These are phyloP conservation scores for Phycodurus eques DNA, from an alignment of 2,113 vertebrate species.

Conservation along the genomic window DNA sequence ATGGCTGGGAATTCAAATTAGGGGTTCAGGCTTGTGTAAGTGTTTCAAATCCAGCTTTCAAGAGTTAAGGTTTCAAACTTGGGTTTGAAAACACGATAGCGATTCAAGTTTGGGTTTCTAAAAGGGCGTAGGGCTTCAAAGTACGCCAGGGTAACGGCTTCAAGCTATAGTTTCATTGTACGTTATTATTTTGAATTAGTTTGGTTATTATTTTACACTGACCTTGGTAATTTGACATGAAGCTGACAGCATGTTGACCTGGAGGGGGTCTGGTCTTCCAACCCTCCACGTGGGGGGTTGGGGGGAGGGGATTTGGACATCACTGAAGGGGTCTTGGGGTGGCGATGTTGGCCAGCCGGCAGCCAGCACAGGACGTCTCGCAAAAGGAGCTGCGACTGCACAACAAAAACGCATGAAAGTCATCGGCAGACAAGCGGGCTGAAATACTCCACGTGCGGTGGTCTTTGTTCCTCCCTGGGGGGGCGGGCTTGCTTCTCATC, in stretches of 20 bases:
- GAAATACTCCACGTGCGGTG: background rate
- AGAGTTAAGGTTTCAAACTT: no score
- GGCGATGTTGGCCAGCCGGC: background rate
- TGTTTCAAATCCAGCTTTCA: no score
- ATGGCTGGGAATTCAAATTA: no score
- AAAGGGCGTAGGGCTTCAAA: no score
- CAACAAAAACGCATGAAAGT: background rate
- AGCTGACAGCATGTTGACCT: background rate
- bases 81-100: no score
- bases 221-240: constrained; percentile 1
- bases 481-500: background rate
- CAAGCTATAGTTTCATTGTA: no score
- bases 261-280: background rate
- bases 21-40: no score
- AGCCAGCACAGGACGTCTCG: constrained; percentile 1
- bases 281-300: background rate
- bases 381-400: constrained; percentile 1
- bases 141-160: no score
- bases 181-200: no score
- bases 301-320: background rate
- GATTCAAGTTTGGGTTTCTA: no score
- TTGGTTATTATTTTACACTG: background rate
- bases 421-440: background rate
- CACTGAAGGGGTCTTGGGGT: background rate
- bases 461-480: background rate